phyloP scores from a whole-genome alignment of 2,797 vertebrate species.

The Harpagifer antarcticus region DNA sequence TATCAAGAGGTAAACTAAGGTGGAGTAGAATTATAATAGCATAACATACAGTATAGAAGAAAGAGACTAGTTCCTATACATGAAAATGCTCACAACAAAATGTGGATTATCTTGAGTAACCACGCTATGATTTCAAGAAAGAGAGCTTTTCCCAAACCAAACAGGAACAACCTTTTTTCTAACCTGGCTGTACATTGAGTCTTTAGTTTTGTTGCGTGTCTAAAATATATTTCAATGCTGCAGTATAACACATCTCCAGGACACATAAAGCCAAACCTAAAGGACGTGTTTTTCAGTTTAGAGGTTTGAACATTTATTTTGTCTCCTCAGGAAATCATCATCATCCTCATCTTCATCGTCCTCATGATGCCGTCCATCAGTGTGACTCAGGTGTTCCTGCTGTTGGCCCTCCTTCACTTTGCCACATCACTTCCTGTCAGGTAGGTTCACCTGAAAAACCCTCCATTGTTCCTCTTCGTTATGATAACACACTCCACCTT shows the following conservation, averaged over 20 bases:
- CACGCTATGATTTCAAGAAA: too few species aligned
- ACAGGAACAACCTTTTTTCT: neutral
- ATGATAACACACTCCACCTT: too few species aligned
- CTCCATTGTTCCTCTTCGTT: too few species aligned
- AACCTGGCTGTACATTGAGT: neutral
- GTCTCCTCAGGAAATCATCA: constrained; percentile 54
- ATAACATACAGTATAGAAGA: too few species aligned
- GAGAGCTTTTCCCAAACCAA: neutral
- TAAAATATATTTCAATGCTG: too few species aligned
- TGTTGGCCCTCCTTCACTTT: constrained; percentile 71
- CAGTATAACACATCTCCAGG: neutral
- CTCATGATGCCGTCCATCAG: constrained; percentile 69
- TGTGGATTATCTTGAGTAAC: too few species aligned
- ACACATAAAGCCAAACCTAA: neutral
- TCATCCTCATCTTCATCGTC: constrained; percentile 43
- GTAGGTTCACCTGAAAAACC: constrained; percentile 29
- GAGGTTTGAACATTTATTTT: neutral
- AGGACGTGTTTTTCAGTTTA: neutral
- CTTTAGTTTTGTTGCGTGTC: neutral
- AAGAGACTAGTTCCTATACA: too few species aligned
- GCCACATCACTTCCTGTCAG: constrained; percentile 71
- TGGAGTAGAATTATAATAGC: too few species aligned
- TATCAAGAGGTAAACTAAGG: too few species aligned
- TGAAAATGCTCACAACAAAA: too few species aligned
- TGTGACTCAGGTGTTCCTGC: constrained; percentile 70